phyloP scores from a whole-genome alignment of 2,797 vertebrate species.

The Manis pentadactyla region DNA sequence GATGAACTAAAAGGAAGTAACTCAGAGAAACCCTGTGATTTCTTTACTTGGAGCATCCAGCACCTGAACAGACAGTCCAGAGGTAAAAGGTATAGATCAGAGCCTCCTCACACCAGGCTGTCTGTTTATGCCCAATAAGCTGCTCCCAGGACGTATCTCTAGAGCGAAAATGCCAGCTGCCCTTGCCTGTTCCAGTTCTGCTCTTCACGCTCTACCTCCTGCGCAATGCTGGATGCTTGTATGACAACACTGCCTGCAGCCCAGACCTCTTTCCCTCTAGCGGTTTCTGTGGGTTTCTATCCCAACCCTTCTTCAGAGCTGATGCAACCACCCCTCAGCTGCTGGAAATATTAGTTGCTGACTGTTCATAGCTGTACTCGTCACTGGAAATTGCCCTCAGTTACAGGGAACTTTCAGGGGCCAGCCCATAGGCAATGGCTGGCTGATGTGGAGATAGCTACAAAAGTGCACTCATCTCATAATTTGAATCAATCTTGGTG shows the following conservation, averaged over 20 bases:
- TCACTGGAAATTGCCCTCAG: background rate
- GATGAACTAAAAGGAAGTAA: background rate
- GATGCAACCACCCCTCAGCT: background rate
- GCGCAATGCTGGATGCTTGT: background rate
- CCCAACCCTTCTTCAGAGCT: background rate
- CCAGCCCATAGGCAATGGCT: background rate
- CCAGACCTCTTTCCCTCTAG: background rate
- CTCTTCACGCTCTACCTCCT: background rate
- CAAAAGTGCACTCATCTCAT: background rate
- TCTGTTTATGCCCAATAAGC: background rate
- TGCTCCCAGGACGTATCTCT: background rate
- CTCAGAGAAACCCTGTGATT: background rate
- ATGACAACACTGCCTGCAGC: background rate
- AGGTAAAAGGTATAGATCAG: background rate
- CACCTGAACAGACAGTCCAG: background rate
- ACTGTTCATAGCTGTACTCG: background rate
- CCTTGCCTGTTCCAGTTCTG: background rate
- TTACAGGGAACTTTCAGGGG: background rate
- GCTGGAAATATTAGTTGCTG: background rate
- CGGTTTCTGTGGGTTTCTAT: background rate
- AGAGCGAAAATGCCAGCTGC: background rate
- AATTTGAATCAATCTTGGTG: background rate
- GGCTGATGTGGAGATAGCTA: background rate
- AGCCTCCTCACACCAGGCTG: background rate
- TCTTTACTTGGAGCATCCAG: background rate